Evolutionary conservation across 2,797 vertebrate genomes (phyloP).

Genomic region (Toxotes lorentzi): DNA sequence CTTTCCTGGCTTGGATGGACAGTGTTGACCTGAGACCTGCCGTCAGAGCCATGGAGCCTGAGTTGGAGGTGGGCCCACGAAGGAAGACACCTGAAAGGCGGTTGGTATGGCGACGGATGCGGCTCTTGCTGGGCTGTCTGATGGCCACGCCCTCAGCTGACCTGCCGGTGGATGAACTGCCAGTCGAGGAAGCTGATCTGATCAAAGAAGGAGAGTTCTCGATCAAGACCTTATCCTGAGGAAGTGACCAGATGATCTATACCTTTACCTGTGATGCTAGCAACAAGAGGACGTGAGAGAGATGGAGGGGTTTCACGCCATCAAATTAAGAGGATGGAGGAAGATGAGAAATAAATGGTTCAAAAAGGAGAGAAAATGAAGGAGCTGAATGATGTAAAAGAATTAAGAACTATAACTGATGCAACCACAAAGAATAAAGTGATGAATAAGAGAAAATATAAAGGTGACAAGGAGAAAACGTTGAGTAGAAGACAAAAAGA

Average conservation of each 20-base stretch:
- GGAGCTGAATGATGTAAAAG: neutral
- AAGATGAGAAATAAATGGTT: neutral
- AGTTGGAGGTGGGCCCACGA: slow-evolving; percentile 58
- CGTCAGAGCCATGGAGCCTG: slow-evolving; percentile 64
- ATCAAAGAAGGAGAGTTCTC: neutral
- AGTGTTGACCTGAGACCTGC: slow-evolving; percentile 65
- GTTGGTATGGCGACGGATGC: slow-evolving; percentile 82
- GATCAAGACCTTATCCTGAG: neutral
- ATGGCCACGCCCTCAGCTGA: slow-evolving; percentile 69
- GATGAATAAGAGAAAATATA: neutral
- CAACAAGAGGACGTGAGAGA: neutral
- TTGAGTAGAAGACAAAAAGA: neutral
- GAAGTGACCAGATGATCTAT: neutral
- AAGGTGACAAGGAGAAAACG: neutral
- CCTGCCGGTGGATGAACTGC: slow-evolving; percentile 63
- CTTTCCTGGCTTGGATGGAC: slow-evolving; percentile 68
- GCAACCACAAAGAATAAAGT: neutral
- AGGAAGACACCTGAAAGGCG: slow-evolving; percentile 86
- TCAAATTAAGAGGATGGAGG: neutral
- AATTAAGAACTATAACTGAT: neutral
- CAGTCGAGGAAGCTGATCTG: slow-evolving; percentile 81
- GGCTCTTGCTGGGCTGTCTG: slow-evolving; percentile 82
- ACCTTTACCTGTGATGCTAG: neutral
- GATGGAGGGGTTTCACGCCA: neutral
- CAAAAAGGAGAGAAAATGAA: neutral